Evolutionary conservation across 2,888 invertebrate genomes (phyloP).

Genomic region (Pimpla rufipes): DNA sequence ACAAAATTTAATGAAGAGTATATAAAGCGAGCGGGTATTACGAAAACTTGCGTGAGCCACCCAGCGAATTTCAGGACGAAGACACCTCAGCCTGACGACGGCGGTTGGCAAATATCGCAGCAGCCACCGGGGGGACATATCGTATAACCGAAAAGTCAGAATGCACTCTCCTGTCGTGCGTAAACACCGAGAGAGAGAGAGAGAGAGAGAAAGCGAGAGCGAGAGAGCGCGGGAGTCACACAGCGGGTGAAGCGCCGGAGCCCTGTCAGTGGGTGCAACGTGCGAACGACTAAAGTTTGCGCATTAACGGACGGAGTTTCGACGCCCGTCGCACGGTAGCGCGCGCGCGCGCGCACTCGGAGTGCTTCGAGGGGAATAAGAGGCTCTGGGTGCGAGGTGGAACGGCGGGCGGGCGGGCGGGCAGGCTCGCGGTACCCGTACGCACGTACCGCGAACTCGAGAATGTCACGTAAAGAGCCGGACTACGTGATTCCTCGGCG

Average conservation of each 20-base stretch:
- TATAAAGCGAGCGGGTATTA: not conserved
- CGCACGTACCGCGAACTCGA: slow-evolving; percentile 27
- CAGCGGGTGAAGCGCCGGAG: no score
- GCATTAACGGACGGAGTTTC: slow-evolving; percentile 64
- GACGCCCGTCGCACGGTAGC: slow-evolving; percentile 30
- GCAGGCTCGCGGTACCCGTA: not conserved
- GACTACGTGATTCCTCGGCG: slow-evolving; percentile 51
- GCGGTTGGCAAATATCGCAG: not conserved
- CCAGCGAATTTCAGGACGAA: not conserved
- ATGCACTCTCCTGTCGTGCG: not conserved
- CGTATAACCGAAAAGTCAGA: slow-evolving; percentile 11
- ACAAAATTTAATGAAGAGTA: not conserved
- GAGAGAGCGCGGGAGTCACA: no score
- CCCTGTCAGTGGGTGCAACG: slow-evolving; percentile 59
- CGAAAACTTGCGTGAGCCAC: not conserved
- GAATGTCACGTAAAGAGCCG: slow-evolving; percentile 55
- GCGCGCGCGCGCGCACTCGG: no score
- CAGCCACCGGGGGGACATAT: slow-evolving; percentile 10
- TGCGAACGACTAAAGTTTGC: slow-evolving; percentile 72
- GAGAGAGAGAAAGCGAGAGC: no score
- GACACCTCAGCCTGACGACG: no score
- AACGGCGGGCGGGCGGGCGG: not conserved
- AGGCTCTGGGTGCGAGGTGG: no score
- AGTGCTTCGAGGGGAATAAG: slow-evolving; percentile 18
- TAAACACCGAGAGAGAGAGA: slow-evolving; percentile 23